These are phyloP conservation scores for Pollachius pollachius DNA, from an alignment of 2,113 vertebrate species.

Conservation along the genomic window DNA sequence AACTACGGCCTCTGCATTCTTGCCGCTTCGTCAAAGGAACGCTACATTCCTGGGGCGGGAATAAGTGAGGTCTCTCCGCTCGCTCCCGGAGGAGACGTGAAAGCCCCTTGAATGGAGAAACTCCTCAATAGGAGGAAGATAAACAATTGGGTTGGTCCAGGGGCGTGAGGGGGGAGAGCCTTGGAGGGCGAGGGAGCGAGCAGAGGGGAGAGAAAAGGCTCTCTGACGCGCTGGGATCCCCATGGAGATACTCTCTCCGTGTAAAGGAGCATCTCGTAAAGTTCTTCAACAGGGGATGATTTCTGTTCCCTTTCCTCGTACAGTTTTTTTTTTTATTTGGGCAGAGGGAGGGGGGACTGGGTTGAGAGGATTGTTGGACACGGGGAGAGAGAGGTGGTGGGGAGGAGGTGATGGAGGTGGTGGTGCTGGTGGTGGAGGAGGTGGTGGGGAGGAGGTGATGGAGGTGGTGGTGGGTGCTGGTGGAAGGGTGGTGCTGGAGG, in stretches of 20 bases:
- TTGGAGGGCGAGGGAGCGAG: constrained; percentile 63
- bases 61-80: constrained; percentile 76
- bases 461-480: not conserved
- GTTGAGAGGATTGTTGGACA: constrained; percentile 47
- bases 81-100: constrained; percentile 72
- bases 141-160: constrained; percentile 74
- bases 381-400: not conserved
- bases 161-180: constrained; percentile 63
- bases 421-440: constrained; percentile 3
- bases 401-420: no score
- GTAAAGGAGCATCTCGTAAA: constrained; percentile 67
- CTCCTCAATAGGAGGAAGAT: constrained; percentile 73
- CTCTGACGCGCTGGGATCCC: constrained; percentile 69
- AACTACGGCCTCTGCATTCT: constrained; percentile 67
- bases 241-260: constrained; percentile 63
- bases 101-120: constrained; percentile 70
- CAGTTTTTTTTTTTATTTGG: constrained; percentile 55
- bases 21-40: constrained; percentile 69
- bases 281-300: constrained; percentile 64
- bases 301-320: constrained; percentile 53
- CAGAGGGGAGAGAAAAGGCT: constrained; percentile 60
- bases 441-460: not conserved
- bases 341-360: constrained; percentile 20
- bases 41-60: constrained; percentile 68
- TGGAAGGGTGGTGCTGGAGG: no score